Evolutionary conservation across 2,797 vertebrate genomes (phyloP).

Genomic region (Hephaestus fuliginosus): DNA sequence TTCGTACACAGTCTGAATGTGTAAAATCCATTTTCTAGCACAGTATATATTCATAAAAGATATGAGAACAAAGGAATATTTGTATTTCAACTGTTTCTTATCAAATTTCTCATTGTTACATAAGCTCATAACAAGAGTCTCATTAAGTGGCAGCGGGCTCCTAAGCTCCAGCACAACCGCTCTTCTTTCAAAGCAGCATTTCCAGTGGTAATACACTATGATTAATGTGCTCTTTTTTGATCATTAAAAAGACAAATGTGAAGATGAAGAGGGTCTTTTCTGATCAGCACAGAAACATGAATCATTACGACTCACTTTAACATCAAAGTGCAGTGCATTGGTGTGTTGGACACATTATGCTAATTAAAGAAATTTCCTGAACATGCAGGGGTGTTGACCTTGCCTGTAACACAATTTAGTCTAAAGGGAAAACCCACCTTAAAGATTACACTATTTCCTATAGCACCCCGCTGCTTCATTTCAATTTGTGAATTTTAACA

Average conservation of each 20-base stretch:
- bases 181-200: conserved; percentile 25
- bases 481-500: conserved; percentile 11
- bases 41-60: not conserved
- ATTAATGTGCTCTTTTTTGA: conserved; percentile 28
- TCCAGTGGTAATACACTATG: conserved; percentile 28
- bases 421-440: not conserved
- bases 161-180: not conserved
- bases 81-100: conserved; percentile 18
- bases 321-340: conserved; percentile 1
- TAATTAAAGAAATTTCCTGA: conserved; percentile 38
- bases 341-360: conserved; percentile 4
- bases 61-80: conserved; percentile 13
- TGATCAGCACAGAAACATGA: conserved; percentile 20
- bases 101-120: conserved; percentile 41
- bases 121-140: conserved; percentile 26
- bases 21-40: not conserved
- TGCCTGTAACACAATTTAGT: not conserved
- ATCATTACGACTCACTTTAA: conserved; percentile 27
- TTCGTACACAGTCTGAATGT: not conserved
- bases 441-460: not conserved
- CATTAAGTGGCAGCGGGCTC: conserved; percentile 27
- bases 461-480: not conserved
- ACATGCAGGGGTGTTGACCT: conserved; percentile 21
- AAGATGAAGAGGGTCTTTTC: not conserved
- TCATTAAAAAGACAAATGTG: conserved; percentile 35